Evolutionary conservation across 1,140 invertebrate species (phyloP).

Genomic region (Ridgeia piscesae): DNA sequence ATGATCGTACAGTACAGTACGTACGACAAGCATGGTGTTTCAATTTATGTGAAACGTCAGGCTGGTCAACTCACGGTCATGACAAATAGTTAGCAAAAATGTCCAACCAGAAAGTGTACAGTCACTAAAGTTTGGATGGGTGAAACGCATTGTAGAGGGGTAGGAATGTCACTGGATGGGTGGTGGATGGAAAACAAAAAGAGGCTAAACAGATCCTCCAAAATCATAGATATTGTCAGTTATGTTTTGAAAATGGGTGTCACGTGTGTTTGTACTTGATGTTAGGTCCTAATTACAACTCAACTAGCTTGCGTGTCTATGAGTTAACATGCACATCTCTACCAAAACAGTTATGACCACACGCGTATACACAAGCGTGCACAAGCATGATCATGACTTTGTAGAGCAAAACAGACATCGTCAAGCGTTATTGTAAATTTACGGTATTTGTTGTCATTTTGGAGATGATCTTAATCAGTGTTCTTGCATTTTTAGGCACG

Average conservation of each 20-base stretch:
- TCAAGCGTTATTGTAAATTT: background rate
- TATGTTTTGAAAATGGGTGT: too few relatives aligned
- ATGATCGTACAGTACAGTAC: too few relatives aligned
- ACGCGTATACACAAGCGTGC: background rate
- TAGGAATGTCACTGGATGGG: too few relatives aligned
- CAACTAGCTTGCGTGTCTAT: too few relatives aligned
- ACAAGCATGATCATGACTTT: background rate
- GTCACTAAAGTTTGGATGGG: too few relatives aligned
- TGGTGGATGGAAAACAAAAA: too few relatives aligned
- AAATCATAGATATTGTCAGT: too few relatives aligned
- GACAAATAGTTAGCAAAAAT: background rate
- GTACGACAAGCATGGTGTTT: background rate
- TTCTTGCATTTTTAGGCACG: constrained; percentile 68
- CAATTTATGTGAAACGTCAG: background rate
- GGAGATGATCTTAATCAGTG: background rate
- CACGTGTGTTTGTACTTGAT: too few relatives aligned
- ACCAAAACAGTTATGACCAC: background rate
- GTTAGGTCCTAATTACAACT: too few relatives aligned
- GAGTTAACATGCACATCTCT: background rate
- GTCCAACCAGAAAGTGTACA: too few relatives aligned
- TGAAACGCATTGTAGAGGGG: too few relatives aligned
- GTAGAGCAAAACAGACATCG: background rate
- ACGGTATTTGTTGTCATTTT: background rate
- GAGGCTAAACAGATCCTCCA: too few relatives aligned
- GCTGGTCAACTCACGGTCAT: background rate